Base-by-base conservation (phyloP, 2,888 invertebrate genomes). In the Gymnocheta viridis region DNA sequence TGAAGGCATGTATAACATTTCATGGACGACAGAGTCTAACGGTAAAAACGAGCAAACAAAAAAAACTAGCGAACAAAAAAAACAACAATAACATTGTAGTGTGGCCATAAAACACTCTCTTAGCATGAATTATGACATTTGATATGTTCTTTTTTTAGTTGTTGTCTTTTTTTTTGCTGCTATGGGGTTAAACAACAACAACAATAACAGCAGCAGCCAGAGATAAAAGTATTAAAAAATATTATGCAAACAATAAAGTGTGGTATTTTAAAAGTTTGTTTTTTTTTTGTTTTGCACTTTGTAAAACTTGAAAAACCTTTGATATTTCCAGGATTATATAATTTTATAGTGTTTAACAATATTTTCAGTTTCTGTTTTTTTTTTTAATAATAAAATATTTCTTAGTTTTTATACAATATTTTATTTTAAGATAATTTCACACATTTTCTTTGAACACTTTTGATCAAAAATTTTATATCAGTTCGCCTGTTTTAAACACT, bases 61-160 rank as follows among this genome's bases (percentile, higher is more conserved):
- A 66, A 9, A 47, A 35, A 64, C 32, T 66, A 67, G 2, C 7
- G 24, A 44, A 17, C 17, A 76, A 47, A 62, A 47, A n/a, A 12
- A 49, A 49, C 7, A 58, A 66, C 12, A 51, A 51, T 14, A 70
- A 72, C 9, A 32, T 72, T 58, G 44, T 67, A 74, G 67, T 79
- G 54, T 60, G 78, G 70, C 80, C 76, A 73, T 85, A 85, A 85
- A 82, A 80, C 85, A 83, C 82, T 70, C 73, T 83, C 66, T 80
- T 81, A 82, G 54, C 82, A 82, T 82, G 84, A 85, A 82, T 86
- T 86, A 85, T 86, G 86, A 86, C 86, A 86, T 85, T 86, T 85
- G 86, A 85, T 86, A 85, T 70, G 74, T 66, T 58, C 19, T 70
- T 56, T 29, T 41, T 58, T 27, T 35, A 38, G 4, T 58, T 35